Conservation (phyloP, 2,888 invertebrate genomes). For the Mamestra brassicae region DNA sequence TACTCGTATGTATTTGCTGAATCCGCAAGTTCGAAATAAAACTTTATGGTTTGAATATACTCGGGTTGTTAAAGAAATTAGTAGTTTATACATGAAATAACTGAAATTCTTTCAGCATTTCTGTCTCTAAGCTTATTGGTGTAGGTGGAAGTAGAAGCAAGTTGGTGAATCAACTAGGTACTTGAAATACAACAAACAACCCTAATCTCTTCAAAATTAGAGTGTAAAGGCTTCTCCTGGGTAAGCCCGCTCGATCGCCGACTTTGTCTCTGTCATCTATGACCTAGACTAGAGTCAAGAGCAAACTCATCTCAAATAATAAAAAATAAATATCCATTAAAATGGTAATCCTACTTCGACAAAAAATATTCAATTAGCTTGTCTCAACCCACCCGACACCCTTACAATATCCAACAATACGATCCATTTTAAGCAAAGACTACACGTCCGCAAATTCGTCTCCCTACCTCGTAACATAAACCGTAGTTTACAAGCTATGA, state of each 20-base stretch:
- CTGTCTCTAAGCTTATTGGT: neutral
- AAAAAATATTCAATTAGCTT: neutral
- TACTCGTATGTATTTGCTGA: neutral
- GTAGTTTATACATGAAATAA: neutral
- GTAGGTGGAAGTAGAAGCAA: neutral
- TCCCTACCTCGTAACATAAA: constrained; percentile 44
- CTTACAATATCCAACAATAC: constrained; percentile 24
- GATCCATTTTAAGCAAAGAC: constrained; percentile 22
- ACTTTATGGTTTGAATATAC: neutral
- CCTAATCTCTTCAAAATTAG: too few species aligned
- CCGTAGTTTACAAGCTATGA: constrained; percentile 52
- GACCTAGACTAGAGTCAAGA: too few species aligned
- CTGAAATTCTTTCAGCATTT: neutral
- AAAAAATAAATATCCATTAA: neutral
- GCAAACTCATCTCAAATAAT: too few species aligned
- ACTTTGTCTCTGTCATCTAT: too few species aligned
- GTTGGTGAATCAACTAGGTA: neutral
- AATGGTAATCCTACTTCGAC: neutral
- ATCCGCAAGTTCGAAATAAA: constrained; percentile 2
- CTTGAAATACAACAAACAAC: too few species aligned
- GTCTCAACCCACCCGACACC: neutral
- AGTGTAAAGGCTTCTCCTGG: too few species aligned
- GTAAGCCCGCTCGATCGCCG: too few species aligned
- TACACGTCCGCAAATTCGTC: constrained; percentile 34
- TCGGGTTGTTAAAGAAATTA: neutral